phyloP scores from a whole-genome alignment of 2,888 invertebrate genomes.

The Philhelius pedissequus region DNA sequence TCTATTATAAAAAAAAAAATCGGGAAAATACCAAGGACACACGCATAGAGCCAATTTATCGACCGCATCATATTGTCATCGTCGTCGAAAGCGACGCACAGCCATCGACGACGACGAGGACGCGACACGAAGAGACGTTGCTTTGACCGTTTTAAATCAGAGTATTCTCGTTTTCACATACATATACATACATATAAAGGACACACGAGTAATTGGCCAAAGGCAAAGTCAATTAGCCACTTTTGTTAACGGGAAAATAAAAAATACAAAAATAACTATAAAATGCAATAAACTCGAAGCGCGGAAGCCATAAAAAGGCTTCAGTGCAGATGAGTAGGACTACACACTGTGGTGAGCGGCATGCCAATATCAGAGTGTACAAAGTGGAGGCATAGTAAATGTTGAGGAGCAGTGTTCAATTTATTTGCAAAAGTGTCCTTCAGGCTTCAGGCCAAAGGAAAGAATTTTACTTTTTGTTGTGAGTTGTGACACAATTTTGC shows the following conservation, averaged over 20 bases:
- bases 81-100: no score
- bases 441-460: background rate
- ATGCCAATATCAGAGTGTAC: background rate
- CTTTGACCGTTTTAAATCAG: slow-evolving; percentile 20
- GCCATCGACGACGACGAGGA: no score
- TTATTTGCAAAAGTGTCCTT: slow-evolving; percentile 21
- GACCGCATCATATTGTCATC: slow-evolving; percentile 1
- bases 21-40: background rate
- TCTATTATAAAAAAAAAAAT: background rate
- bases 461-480: background rate
- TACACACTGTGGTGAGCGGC: background rate
- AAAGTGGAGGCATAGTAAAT: slow-evolving; percentile 19
- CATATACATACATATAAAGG: no score
- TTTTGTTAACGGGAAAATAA: slow-evolving; percentile 31
- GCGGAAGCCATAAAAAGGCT: slow-evolving; percentile 37
- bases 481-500: background rate
- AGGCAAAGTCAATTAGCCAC: slow-evolving; percentile 61
- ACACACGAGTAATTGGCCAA: slow-evolving; percentile 55
- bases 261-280: slow-evolving; percentile 38
- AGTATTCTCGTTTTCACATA: background rate
- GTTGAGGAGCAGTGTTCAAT: slow-evolving; percentile 26
- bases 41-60: slow-evolving; percentile 33
- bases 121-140: no score
- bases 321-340: background rate
- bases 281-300: slow-evolving; percentile 35